Base-by-base conservation (phyloP, 2,888 invertebrate genomes). In the Eugnorisma glareosa region DNA sequence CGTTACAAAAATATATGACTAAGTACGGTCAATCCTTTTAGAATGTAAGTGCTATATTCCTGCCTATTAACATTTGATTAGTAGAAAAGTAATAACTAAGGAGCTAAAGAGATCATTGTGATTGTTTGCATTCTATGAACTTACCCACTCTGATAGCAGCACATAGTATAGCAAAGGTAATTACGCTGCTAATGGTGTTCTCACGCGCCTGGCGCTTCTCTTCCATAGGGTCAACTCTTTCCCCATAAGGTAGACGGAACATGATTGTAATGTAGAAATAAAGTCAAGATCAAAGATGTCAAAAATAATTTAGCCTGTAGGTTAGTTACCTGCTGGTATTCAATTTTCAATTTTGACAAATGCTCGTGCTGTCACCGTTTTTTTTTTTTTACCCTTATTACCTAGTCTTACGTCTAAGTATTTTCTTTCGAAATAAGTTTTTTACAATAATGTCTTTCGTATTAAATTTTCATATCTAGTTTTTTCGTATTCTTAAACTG, bases 141-240 rank as follows among this genome's bases (percentile, higher is more conserved):
- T 93, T 83, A 97, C 96, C 95, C 63, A 95, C 89, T 94, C 95
- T 92, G 73, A 97, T 97, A 80, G 93, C 95, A 75, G 94, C 95
- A 86, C 96, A 96, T 59, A 97, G 92, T n/a, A 95, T 91, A 77
- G 93, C 94, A 89, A 97, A 97, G 7, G 96, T 96, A 40, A 96
- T 88, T 35, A 97, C 92, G 85, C 96, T 97, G 82, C 94, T 95
- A 54, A 96, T 94, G 1, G 97, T 97, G 84, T 95, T 96, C 89
- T 96, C 95, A 80, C 97, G 93, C 15, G 96, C 97, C 87, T 95
- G 95, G 43, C 96, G 94, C 86, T 96, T 96, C 85, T 97, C 96
- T 87, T 97, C 97, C 92, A 94, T 91, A 2, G 96, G 96, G 84
- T 97, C 97, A 59, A 95, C 93, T 86, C 95, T 93, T 88, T 97